These are phyloP conservation scores for Liparis tanakae DNA, from an alignment of 2,797 vertebrate genomes.

Conservation along the genomic window DNA sequence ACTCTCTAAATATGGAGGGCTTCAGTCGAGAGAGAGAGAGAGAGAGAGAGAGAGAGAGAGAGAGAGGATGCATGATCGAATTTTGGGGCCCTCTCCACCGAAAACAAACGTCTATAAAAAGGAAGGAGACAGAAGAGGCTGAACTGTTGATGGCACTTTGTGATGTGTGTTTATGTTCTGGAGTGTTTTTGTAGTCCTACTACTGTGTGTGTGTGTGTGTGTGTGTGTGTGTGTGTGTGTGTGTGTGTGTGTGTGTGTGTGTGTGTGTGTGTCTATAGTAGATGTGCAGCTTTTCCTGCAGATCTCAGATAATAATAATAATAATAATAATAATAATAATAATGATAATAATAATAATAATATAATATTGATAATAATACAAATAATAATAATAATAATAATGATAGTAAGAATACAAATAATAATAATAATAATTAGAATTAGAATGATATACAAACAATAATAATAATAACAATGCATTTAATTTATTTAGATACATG, in stretches of 20 bases:
- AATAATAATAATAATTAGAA: too few relatives aligned
- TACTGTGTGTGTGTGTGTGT: not conserved
- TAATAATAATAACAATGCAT: too few relatives aligned
- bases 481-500: not conserved
- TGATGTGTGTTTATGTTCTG: slow-evolving; percentile 30
- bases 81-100: slow-evolving; percentile 63
- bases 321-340: too few relatives aligned
- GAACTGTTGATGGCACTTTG: slow-evolving; percentile 40
- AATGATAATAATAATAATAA: too few relatives aligned
- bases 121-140: slow-evolving; percentile 52
- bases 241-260: too few relatives aligned
- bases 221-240: too few relatives aligned
- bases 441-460: too few relatives aligned
- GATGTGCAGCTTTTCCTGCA: slow-evolving; percentile 4
- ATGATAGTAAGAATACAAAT: too few relatives aligned
- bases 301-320: not conserved
- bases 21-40: slow-evolving; percentile 64
- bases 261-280: slow-evolving; percentile 17
- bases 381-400: too few relatives aligned
- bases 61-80: slow-evolving; percentile 71
- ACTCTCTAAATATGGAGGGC: slow-evolving; percentile 75
- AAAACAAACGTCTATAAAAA: slow-evolving; percentile 60
- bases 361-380: too few relatives aligned
- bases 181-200: slow-evolving; percentile 30
- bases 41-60: slow-evolving; percentile 59